A percentile compares a stretch with the other conserved stretches of the same genome.
Evolutionary conservation across 2,113 vertebrate genomes (phyloP).

Genomic region (Nipponia nippon): DNA sequence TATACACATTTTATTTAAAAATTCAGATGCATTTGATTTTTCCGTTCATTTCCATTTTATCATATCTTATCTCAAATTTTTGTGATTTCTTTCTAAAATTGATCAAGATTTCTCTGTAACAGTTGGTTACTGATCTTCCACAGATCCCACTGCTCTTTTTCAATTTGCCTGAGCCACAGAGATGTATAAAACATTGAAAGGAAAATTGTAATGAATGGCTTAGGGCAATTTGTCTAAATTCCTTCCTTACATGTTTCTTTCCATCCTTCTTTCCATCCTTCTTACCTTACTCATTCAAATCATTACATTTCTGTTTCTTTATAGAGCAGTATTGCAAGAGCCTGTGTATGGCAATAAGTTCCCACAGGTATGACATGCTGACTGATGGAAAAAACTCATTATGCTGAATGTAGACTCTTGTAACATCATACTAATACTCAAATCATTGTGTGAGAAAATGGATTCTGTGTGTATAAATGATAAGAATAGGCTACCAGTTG

Average conservation of each 20-base stretch:
- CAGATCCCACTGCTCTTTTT: background rate
- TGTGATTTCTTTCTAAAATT: background rate
- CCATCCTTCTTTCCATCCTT: constrained; percentile 11
- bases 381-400: constrained; percentile 34
- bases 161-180: background rate
- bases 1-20: background rate
- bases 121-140: background rate
- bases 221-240: constrained; percentile 36
- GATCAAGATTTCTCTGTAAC: background rate
- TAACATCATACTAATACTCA: constrained; percentile 48
- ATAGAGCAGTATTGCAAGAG: constrained; percentile 73
- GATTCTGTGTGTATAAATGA: background rate
- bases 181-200: background rate
- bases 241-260: constrained; percentile 33
- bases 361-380: constrained; percentile 52
- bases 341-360: constrained; percentile 74
- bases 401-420: constrained; percentile 34
- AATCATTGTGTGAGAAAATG: background rate
- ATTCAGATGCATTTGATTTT: background rate
- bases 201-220: constrained; percentile 55
- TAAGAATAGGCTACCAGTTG: background rate
- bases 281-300: constrained; percentile 59
- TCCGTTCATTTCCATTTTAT: background rate
- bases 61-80: background rate
- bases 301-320: constrained; percentile 73